Evolutionary conservation across 2,797 vertebrate species (phyloP), one percentile per base, ranked within the genome.

Genomic region (Gymnocypris eckloni): DNA sequence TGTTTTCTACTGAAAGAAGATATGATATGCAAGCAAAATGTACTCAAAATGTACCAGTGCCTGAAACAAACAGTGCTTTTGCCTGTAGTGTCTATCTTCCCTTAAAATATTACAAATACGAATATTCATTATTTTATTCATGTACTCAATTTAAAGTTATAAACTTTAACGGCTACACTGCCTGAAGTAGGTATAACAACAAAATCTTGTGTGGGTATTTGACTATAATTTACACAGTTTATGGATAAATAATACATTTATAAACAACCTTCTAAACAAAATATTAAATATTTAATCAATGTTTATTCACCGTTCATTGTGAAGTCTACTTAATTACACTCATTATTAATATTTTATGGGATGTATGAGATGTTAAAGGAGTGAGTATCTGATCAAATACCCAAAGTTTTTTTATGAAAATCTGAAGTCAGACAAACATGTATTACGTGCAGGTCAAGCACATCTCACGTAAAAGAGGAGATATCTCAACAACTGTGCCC

Each of bases 391-490:
- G 73, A 56, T 37, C 12, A 78, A 15, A 59, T 39, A 37, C 1
- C 33, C 18, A 18, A 72, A 37, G 18, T 7, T 13, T 33, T 28
- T 25, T 64, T 54, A 15, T 15, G 22, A 88, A 75, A 83, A 86
- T 22, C 37, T 84, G 39, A 52, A 78, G 22, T 87, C 77, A 81
- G 91, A 90, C 52, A 94, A 93, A 76, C 91, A 93, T 48, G 90
- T 92, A 56, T 84, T 94, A 43, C 88, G 48, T 1, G 88, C 90
- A 75, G 88, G 91, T 90, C 91, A 85, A 61, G 91, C 89, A 20
- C 93, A 94, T 76, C 92, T 93, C 92, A 92, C 28, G 88, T 91
- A 73, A 88, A 16, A 28, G n/a, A 94, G 89, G 92, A 93, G 91
- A 88, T 90, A 2, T 89, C 91, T 92, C 75, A 95, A 92, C 88